phyloP scores from a whole-genome alignment of 2,888 invertebrate species.

The Chromoteleia sp. region DNA sequence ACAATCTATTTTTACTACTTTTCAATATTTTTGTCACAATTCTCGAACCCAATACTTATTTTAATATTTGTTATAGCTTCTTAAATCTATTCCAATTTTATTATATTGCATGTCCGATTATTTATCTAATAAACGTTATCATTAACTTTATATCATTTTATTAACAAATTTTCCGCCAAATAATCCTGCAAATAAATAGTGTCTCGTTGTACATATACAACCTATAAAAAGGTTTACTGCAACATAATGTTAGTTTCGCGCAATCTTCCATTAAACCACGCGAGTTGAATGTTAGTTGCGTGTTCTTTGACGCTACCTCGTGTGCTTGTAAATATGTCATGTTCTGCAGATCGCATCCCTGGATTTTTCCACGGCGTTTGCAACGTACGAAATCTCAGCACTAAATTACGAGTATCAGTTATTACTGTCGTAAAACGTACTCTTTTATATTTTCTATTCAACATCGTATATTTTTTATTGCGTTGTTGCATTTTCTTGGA shows the following conservation, averaged over 20 bases:
- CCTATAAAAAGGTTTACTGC: neutral
- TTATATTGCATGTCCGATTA: too few relatives aligned
- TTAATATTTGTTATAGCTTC: too few relatives aligned
- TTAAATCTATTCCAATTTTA: too few relatives aligned
- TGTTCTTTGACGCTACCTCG: constrained; percentile 6
- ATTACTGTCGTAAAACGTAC: constrained; percentile 9
- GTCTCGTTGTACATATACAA: neutral
- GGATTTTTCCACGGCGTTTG: constrained; percentile 6
- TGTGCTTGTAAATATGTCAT: constrained; percentile 4
- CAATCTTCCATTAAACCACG: constrained; percentile 16
- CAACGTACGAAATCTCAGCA: neutral
- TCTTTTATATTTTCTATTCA: neutral
- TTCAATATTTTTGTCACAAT: too few relatives aligned
- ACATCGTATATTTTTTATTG: neutral
- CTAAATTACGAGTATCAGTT: constrained; percentile 15
- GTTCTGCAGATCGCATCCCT: constrained; percentile 9
- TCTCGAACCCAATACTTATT: too few relatives aligned
- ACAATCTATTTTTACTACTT: too few relatives aligned
- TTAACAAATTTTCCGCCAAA: too few relatives aligned
- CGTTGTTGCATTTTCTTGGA: neutral
- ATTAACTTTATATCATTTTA: too few relatives aligned
- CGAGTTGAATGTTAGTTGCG: constrained; percentile 10
- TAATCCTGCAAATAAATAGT: neutral
- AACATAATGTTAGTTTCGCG: neutral
- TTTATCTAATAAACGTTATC: too few relatives aligned